Evolutionary conservation across 2,113 vertebrate species (phyloP).

Genomic region (Spheniscus mendiculus): DNA sequence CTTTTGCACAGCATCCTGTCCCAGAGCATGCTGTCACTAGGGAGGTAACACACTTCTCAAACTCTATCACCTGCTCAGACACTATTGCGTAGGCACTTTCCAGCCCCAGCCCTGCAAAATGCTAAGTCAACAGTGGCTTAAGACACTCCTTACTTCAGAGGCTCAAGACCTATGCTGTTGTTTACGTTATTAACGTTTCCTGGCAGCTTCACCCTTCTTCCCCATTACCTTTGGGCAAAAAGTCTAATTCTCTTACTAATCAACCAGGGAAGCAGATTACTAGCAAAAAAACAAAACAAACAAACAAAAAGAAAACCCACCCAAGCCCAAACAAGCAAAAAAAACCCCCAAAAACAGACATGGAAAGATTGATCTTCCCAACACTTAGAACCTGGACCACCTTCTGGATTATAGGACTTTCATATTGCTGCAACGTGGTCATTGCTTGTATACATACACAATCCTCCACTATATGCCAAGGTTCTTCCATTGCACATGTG

Average conservation of each 20-base stretch:
- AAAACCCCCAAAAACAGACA: not conserved
- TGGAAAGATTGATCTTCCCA: not conserved
- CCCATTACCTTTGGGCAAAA: not conserved
- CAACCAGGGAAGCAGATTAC: not conserved
- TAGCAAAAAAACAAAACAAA: fast-evolving
- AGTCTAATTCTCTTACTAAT: not conserved
- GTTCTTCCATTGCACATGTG: fast-evolving
- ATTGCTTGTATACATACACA: not conserved
- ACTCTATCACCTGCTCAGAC: not conserved
- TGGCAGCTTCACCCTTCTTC: not conserved
- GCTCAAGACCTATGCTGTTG: not conserved
- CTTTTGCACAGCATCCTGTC: not conserved
- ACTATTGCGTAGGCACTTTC: fast-evolving
- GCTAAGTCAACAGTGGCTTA: not conserved
- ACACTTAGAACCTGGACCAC: not conserved
- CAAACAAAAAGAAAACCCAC: not conserved
- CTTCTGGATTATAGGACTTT: not conserved
- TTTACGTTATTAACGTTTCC: not conserved
- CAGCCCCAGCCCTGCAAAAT: not conserved
- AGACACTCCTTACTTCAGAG: not conserved
- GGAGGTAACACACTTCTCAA: not conserved
- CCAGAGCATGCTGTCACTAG: not conserved
- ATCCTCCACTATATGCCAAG: fast-evolving
- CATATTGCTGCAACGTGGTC: not conserved
- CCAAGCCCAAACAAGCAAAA: not conserved